Base-by-base conservation (phyloP, 2,797 vertebrate genomes). In the Chanos chanos region DNA sequence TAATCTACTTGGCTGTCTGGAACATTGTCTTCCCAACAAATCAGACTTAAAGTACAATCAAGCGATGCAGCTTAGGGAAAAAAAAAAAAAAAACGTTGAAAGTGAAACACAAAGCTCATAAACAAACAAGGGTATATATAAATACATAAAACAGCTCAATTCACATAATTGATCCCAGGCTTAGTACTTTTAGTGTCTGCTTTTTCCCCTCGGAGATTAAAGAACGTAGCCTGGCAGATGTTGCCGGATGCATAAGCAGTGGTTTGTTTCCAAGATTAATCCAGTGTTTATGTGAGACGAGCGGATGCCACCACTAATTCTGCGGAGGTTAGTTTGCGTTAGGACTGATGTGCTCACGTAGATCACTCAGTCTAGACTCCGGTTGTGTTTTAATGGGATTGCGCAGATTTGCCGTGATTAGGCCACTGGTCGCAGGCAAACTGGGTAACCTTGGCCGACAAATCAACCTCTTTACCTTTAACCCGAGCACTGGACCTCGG, bases 311-410 rank as follows among this genome's bases (percentile, higher is more conserved):
- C 33, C 15, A 44, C 13, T 48, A 47, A 45, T 33, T 43, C 5
- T 63, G 64, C 55, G 59, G 55, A 63, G 62, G 54, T 40, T 74
- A 68, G 66, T 66, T 70, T 74, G 58, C 70, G 60, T 64, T 68
- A 56, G 59, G 13, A 56, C 57, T 67, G 60, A 67, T 73, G 75
- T 69, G 66, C 66, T 65, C 19, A 48, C 69, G 80, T 80, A 88
- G 83, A 86, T 88, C 85, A 86, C 53, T 64, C 79, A 71, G 87
- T 91, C 86, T 89, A 90, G 88, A 91, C 86, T 83, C 79, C 4
- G 52, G 86, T 83, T 76, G 75, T 71, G 84, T 77, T 91, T 86
- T 90, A 93, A 93, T 92, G 88, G 86, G 89, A 92, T 92, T 91
- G 80, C 44, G 40, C 77, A 90, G 87, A 89, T 91, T 90, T 83